A percentile compares a stretch with the other conserved stretches of the same genome.
Evolutionary conservation across 37 sponge, comb jelly and placozoan genomes (phyloP).

Genomic region (Cliona cf. orientalis): DNA sequence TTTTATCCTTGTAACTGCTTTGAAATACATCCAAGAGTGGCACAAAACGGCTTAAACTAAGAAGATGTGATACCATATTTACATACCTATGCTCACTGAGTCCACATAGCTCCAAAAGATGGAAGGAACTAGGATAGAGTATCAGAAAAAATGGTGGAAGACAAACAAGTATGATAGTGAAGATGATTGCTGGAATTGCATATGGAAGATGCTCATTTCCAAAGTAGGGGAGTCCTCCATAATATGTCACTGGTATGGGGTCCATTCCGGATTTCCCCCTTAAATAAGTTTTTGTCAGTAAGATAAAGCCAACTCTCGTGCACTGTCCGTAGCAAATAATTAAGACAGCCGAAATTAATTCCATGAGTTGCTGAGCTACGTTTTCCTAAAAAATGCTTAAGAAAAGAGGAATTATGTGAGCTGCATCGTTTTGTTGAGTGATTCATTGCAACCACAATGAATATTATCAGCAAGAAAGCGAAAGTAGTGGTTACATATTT

Average conservation of each 20-base stretch:
- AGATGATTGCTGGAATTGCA: constrained; percentile 26
- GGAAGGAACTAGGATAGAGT: neutral
- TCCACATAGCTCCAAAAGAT: constrained; percentile 4
- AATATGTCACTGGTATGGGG: neutral
- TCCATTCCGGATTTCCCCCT: neutral
- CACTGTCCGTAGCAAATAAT: constrained; percentile 41
- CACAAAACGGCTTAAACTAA: neutral
- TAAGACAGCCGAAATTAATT: constrained; percentile 41
- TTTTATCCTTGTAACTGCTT: constrained; percentile 28
- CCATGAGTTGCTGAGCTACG: too few relatives aligned
- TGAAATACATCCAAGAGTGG: constrained; percentile 33
- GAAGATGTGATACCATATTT: neutral
- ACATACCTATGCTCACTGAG: constrained; percentile 13
- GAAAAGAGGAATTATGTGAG: too few relatives aligned
- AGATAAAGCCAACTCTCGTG: neutral
- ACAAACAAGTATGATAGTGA: neutral
- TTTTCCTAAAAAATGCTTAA: too few relatives aligned
- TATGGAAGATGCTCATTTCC: constrained; percentile 1
- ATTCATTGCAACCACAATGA: neutral
- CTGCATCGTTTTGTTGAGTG: neutral
- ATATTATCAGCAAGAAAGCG: constrained; percentile 21
- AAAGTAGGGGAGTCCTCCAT: constrained; percentile 14
- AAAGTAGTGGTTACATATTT: constrained; percentile 37
- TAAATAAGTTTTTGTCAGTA: neutral
- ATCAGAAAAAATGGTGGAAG: constrained; percentile 28